Evolutionary conservation across 2,797 vertebrate species (phyloP), one percentile per base, ranked within the genome.

Genomic region (Acropternis orthonyx): DNA sequence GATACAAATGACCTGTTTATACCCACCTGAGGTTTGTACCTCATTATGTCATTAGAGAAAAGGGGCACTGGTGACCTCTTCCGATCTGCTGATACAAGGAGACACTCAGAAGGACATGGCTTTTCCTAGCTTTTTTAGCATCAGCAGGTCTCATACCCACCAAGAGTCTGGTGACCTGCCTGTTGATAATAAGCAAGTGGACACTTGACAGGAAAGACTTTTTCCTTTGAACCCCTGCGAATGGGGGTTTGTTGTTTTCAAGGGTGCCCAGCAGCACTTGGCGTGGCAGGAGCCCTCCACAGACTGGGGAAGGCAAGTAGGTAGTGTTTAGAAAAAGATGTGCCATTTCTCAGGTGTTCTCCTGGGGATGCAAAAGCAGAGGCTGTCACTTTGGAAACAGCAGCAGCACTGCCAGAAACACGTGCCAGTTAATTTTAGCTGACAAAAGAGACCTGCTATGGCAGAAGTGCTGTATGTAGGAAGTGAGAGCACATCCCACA

Each of bases 351-450:
- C 89, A 84, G 88, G 59, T 69, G 17, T 86, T 89, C 77, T 89
- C 58, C 49, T 67, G 63, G 89, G 72, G 46, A 59, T 30, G 43
- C 67, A 81, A 65, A 90, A 89, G 91, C 88, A 77, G 58, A 61
- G 21, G 58, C 51, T 83, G 66, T 92, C 79, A 82, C 87, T 94
- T 88, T 92, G 66, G 88, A 83, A 72, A 74, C 79, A 72, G 75
- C 54, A 76, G 82, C 73, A 89, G 86, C 78, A 18, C 30, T 82
- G 44, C 67, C 72, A 92, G 86, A 28, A 85, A 52, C 63, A 68
- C 71, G 52, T 56, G 46, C 69, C 34, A 41, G 80, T 93, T 89
- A 89, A 85, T 87, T 95, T 95, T 92, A 93, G 63, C 92, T 73
- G 78, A 88, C 61, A 83, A 88, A 91, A 56, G 88, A 91, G 68